A percentile compares a stretch with the other conserved stretches of the same genome.
Evolutionary conservation across 2,888 invertebrate genomes (phyloP).

Genomic region (Steromphala cineraria): DNA sequence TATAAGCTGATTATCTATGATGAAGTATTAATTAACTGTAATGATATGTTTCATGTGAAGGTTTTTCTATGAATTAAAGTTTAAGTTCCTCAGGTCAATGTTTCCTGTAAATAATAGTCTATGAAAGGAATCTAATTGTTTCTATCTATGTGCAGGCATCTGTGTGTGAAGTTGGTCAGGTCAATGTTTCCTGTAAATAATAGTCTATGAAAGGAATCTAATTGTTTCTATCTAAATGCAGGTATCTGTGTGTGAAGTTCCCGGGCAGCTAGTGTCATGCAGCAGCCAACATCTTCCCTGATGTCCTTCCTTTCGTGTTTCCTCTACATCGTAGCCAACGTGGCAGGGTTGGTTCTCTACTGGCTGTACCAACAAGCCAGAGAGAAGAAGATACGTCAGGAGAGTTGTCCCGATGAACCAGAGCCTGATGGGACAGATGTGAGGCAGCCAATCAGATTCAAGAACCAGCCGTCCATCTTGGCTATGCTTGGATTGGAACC

Average conservation of each 20-base stretch:
- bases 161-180: too few species aligned
- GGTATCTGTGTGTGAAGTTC: not conserved
- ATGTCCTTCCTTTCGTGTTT: conserved; percentile 64
- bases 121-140: not conserved
- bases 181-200: too few species aligned
- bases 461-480: conserved; percentile 53
- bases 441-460: conserved; percentile 15
- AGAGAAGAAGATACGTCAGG: conserved; percentile 30
- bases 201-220: not conserved
- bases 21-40: too few species aligned
- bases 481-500: conserved; percentile 54
- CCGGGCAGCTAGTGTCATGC: not conserved
- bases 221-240: not conserved
- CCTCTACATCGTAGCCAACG: conserved; percentile 64
- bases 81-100: too few species aligned
- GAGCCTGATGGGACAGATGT: not conserved
- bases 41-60: too few species aligned
- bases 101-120: not conserved
- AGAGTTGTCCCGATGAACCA: conserved; percentile 6
- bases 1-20: too few species aligned
- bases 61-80: too few species aligned
- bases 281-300: not conserved
- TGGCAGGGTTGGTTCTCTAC: conserved; percentile 63
- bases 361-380: conserved; percentile 57
- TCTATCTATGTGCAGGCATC: not conserved